These are phyloP conservation scores for Aricia agestis DNA, from an alignment of 1,140 invertebrate species.

Conservation along the genomic window DNA sequence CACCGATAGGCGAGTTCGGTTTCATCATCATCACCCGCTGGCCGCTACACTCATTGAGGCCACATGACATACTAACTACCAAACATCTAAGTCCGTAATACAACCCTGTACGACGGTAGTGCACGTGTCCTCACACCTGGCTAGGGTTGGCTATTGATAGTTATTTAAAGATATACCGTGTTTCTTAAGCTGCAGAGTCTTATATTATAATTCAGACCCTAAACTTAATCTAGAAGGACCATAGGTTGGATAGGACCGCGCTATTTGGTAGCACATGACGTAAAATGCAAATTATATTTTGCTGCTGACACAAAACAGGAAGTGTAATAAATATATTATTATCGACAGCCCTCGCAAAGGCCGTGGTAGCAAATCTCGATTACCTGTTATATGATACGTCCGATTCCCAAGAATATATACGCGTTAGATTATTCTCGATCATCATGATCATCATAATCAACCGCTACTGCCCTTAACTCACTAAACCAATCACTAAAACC, in stretches of 20 bases:
- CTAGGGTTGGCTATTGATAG: background rate
- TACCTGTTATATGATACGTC: background rate
- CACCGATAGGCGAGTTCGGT: background rate
- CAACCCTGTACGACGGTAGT: background rate
- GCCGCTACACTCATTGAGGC: background rate
- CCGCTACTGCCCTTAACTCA: background rate
- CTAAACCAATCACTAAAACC: too few relatives aligned
- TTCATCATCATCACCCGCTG: background rate
- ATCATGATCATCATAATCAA: slow-evolving; percentile 2
- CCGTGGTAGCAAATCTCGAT: background rate
- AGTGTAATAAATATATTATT: background rate
- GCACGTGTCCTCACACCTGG: background rate
- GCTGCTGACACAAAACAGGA: background rate
- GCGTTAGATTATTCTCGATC: background rate
- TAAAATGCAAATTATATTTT: too few relatives aligned
- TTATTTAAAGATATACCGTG: too few relatives aligned
- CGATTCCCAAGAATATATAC: background rate
- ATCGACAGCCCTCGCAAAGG: background rate
- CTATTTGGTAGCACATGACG: too few relatives aligned
- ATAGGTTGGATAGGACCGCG: too few relatives aligned
- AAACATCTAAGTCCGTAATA: background rate
- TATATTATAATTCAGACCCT: background rate
- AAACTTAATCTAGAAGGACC: background rate
- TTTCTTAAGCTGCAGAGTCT: too few relatives aligned
- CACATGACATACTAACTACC: background rate